Evolutionary conservation across 2,797 vertebrate genomes (phyloP).

Genomic region (Rhincodon typus): DNA sequence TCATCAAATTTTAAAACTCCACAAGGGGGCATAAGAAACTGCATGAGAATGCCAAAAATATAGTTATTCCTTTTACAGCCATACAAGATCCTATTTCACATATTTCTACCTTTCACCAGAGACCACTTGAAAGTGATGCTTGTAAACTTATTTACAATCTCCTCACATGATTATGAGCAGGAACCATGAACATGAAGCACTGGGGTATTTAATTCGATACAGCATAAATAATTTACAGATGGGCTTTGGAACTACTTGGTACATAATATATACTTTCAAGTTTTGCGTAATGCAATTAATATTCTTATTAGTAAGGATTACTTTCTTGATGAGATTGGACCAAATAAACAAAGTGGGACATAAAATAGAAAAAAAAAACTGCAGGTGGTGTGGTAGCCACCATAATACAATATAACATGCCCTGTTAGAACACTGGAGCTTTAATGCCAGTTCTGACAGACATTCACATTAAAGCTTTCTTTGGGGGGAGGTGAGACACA

Average conservation of each 20-base stretch:
- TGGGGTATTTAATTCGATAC: not conserved
- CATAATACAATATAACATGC: not conserved
- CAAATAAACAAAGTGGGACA: not conserved
- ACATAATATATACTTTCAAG: not conserved
- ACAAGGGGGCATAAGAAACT: conserved; percentile 35
- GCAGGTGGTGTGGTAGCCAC: not conserved
- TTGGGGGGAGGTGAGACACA: not conserved
- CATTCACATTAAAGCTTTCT: not conserved
- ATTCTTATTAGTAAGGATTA: not conserved
- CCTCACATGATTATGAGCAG: not conserved
- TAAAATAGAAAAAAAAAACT: not conserved
- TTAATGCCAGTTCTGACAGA: not conserved
- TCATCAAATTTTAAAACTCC: conserved; percentile 32
- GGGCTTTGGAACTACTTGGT: not conserved
- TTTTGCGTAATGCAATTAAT: not conserved
- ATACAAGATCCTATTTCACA: conserved; percentile 21
- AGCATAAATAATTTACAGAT: not conserved
- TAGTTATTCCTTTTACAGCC: not conserved
- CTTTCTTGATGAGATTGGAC: not conserved
- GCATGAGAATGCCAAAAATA: conserved; percentile 26
- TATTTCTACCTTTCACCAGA: conserved; percentile 21
- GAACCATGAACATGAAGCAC: conserved; percentile 18
- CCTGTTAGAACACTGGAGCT: not conserved
- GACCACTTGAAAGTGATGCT: not conserved
- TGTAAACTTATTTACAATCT: conserved; percentile 16